Conservation (phyloP, 2,113 vertebrate genomes). For the Nothocercus julius region DNA sequence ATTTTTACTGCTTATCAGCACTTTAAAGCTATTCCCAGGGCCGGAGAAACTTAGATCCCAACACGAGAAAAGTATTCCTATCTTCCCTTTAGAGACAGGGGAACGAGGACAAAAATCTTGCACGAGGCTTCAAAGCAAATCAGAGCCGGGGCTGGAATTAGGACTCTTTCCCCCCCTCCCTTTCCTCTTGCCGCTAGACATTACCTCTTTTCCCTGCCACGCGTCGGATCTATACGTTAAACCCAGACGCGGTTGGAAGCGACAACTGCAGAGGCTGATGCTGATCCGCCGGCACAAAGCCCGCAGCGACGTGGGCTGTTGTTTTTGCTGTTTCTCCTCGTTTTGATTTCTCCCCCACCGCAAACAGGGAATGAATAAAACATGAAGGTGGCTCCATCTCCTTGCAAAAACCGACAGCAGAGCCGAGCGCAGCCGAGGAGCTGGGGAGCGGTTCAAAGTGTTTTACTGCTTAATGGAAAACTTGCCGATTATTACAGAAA, state of each 20-base stretch:
- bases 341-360: background rate
- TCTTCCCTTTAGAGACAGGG: background rate
- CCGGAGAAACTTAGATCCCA: background rate
- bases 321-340: background rate
- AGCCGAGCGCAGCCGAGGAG: background rate
- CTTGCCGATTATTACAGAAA: background rate
- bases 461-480: background rate
- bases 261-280: background rate
- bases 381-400: background rate
- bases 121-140: background rate
- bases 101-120: background rate
- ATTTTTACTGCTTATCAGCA: background rate
- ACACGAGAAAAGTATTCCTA: background rate
- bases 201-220: background rate
- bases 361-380: slow-evolving; percentile 41
- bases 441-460: background rate
- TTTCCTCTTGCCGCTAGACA: background rate
- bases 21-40: background rate
- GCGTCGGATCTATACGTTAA: background rate
- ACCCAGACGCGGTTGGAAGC: background rate
- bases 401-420: background rate
- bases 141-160: background rate
- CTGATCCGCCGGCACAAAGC: background rate
- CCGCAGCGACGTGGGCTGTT: background rate
- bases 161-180: background rate